Evolutionary conservation across 2,888 invertebrate genomes (phyloP).

Genomic region (Embidobia sp.): DNA sequence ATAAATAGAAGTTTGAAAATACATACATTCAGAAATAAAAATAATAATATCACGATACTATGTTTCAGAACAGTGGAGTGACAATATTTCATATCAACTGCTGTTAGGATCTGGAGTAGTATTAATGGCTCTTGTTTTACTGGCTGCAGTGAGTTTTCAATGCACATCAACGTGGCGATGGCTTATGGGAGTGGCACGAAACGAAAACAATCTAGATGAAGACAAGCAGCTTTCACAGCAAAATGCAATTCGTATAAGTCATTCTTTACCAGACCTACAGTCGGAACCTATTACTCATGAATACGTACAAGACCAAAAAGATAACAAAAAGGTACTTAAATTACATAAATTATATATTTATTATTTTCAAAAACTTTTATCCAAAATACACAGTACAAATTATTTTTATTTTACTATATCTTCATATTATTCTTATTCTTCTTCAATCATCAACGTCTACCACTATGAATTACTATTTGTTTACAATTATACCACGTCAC

Average conservation of each 20-base stretch:
- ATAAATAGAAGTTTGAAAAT: neutral
- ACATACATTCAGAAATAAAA: neutral
- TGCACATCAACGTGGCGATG: constrained; percentile 89
- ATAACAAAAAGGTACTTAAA: constrained; percentile 86
- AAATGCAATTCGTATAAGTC: constrained; percentile 88
- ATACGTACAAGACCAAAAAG: constrained; percentile 88
- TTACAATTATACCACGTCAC: no score
- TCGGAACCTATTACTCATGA: constrained; percentile 87
- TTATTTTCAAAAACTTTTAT: no score
- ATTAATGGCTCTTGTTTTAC: constrained; percentile 86
- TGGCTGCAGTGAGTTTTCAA: constrained; percentile 88
- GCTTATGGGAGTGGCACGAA: constrained; percentile 83
- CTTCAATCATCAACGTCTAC: no score
- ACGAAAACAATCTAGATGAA: constrained; percentile 75
- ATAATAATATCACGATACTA: constrained; percentile 21
- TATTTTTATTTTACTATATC: no score
- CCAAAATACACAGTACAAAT: no score
- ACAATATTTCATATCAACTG: constrained; percentile 83
- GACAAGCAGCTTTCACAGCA: constrained; percentile 85
- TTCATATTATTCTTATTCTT: no score
- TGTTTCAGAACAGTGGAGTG: constrained; percentile 77
- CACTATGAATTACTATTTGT: no score
- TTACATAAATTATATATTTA: no score
- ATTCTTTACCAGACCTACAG: constrained; percentile 89
- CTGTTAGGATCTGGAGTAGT: constrained; percentile 84